These are phyloP conservation scores for Cepaea hortensis DNA, from an alignment of 2,888 invertebrate genomes.

Conservation along the genomic window DNA sequence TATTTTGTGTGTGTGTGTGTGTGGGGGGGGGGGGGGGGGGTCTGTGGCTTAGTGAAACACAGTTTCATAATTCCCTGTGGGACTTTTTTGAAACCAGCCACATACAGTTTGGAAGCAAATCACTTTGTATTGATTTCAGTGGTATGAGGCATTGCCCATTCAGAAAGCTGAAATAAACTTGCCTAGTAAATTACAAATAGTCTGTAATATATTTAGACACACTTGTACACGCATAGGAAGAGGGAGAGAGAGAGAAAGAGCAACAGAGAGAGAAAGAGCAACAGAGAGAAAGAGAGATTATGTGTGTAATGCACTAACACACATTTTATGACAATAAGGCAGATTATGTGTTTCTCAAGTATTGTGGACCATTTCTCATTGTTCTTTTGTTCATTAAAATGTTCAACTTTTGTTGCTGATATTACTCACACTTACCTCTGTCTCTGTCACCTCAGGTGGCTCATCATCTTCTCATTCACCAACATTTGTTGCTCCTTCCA, in stretches of 20 bases:
- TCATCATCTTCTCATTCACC: conserved; percentile 64
- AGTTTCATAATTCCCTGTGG: too few species aligned
- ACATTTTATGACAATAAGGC: too few species aligned
- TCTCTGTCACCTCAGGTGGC: conserved; percentile 57
- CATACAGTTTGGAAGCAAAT: too few species aligned
- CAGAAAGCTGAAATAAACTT: too few species aligned
- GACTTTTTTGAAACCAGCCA: too few species aligned
- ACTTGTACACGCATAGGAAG: background rate
- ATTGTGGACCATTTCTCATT: background rate
- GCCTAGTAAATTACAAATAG: too few species aligned
- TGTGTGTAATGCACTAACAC: background rate
- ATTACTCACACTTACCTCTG: conserved; percentile 56
- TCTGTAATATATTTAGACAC: background rate
- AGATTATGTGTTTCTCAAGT: background rate
- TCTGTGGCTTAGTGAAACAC: too few species aligned
- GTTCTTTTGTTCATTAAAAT: background rate
- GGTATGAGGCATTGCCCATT: too few species aligned
- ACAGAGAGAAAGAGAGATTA: background rate
- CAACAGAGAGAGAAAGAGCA: background rate
- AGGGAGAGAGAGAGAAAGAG: background rate
- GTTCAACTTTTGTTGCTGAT: background rate
- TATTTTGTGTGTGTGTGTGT: too few species aligned
- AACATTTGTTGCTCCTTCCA: conserved; percentile 61
- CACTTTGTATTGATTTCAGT: too few species aligned
- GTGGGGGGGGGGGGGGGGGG: too few species aligned